Base-by-base conservation (phyloP, 2,113 vertebrate species). In the Manacus vitellinus region DNA sequence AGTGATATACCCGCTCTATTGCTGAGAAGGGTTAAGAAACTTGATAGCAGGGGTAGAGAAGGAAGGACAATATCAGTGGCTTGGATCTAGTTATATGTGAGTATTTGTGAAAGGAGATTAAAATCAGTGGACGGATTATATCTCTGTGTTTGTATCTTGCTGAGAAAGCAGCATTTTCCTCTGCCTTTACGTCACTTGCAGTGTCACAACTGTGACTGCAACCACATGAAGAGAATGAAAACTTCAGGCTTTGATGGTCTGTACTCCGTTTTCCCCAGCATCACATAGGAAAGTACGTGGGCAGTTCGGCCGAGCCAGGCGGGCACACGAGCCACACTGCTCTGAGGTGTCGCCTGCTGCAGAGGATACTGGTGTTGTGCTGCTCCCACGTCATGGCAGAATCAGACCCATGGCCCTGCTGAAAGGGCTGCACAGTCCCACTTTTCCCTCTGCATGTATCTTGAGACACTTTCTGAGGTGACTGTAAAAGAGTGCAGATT, bases 141-240 rank as follows among this genome's bases (percentile, higher is more conserved):
- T 95, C 83, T 95, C 44, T 54, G 41, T 84, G 79, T 63, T 88
- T 81, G 8, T 21, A 62, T 70, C 85, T 94, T 75, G 51, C 51
- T 89, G 83, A 91, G 80, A 85, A 79, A 93, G 55, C 91, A 91
- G 55, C 43, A 33, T 96, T 97, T 97, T 96, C 87, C 93, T 94
- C 84, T 95, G 87, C 35, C 56, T 68, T 88, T 94, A 79, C 94
- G 93, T 97, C 96, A 97, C 55, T 62, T 70, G 41, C 89, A 91
- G 81, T 82, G 75, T 93, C 81, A 96, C 67, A 85, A 33, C 71
- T 94, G 81, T 0, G 0, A 94, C 52, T 33, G 17, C 47, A 95
- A 95, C 96, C 96, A 97, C 97, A 97, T 93, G 87, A 97, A 97
- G 66, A 33, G 59, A 44, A 27, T 51, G 63, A 51, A 54, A 74